Evolutionary conservation across 1,140 invertebrate species (phyloP), one percentile per base, ranked within the genome.

Genomic region (Dufourea novaeangliae): DNA sequence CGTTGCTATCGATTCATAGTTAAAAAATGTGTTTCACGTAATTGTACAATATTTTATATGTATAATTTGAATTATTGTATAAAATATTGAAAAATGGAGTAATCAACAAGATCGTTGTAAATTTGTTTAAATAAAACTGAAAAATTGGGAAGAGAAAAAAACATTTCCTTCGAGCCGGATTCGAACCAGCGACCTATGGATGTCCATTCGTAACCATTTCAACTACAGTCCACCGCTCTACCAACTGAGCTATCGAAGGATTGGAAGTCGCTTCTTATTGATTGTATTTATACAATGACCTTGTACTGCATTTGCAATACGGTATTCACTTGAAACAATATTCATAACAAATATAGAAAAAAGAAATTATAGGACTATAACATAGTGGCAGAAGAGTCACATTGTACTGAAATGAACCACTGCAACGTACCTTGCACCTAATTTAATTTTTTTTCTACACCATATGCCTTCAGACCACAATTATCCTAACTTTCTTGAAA

Each of bases 171-270:
- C 86, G 86, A 87, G 86, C 86, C 86, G 86, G 86, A 87, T 81
- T 87, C 79, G 86, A 87, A 87, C 86, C 86, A 87, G 86, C 86
- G 86, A 87, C 86, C 86, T 87, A 87, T 87, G 86, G 86, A 87
- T 87, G 0, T 56, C 75, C n/a, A 14, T 17, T 10, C 1, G 0
- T 1, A 10, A 46, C 32, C 0, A n/a, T 68, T 71, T 79, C 91
- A 84, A 93, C 95, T 96, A 96, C 95, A 96, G 95, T 96, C 95
- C 95, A 96, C 95, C 95, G 95, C 95, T 96, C 95, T 96, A 96
- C 95, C 95, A 96, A 96, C 95, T 96, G 95, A 96, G 95, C 95
- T 96, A 95, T 95, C 95, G 95, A 95, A 95, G 95, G 95, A 27
- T 78, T 75, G 64, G 14, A 5, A 34, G 2, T 0, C 1, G n/a